Percentiles rank a stretch among this genome's conserved stretches.
Evolutionary conservation across 2,113 vertebrate species (phyloP).

Genomic region (Odobenus rosmarus): DNA sequence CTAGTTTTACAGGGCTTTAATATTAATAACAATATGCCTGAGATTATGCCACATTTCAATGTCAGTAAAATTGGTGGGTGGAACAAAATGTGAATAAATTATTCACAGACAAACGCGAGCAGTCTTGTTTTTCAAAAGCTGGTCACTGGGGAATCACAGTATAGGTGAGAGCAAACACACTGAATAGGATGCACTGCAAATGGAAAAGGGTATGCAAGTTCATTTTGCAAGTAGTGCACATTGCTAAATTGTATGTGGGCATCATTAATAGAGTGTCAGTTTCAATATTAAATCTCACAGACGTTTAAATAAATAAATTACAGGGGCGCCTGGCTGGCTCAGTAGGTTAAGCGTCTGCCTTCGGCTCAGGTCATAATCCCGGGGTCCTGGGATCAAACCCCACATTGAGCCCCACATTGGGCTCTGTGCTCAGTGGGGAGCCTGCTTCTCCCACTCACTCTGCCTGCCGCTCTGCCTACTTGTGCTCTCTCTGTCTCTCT

Average conservation of each 20-base stretch:
- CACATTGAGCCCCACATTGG: too few species aligned
- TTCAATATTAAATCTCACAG: slow-evolving; percentile 70
- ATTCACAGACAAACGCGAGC: slow-evolving; percentile 80
- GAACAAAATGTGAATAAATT: slow-evolving; percentile 81
- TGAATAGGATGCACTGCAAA: slow-evolving; percentile 11
- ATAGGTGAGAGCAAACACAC: slow-evolving; percentile 65
- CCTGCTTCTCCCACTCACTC: neutral
- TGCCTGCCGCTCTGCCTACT: neutral
- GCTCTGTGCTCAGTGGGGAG: neutral
- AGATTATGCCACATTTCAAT: slow-evolving; percentile 77
- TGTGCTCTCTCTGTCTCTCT: neutral
- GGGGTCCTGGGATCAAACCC: neutral
- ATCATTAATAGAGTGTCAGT: slow-evolving; percentile 62
- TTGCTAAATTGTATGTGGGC: slow-evolving; percentile 54
- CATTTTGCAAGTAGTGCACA: neutral
- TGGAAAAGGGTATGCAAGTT: slow-evolving; percentile 47
- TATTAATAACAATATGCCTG: slow-evolving; percentile 84
- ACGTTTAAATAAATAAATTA: slow-evolving; percentile 74
- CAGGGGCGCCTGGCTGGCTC: neutral
- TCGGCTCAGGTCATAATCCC: neutral
- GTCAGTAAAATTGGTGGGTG: slow-evolving; percentile 79
- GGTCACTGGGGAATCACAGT: slow-evolving; percentile 65
- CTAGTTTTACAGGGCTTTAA: slow-evolving; percentile 84
- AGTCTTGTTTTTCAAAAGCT: slow-evolving; percentile 79
- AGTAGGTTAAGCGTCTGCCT: neutral